Evolutionary conservation across 2,888 invertebrate genomes (phyloP), one percentile per base, ranked within the genome.

Genomic region (Orthonychiurus folsomi): DNA sequence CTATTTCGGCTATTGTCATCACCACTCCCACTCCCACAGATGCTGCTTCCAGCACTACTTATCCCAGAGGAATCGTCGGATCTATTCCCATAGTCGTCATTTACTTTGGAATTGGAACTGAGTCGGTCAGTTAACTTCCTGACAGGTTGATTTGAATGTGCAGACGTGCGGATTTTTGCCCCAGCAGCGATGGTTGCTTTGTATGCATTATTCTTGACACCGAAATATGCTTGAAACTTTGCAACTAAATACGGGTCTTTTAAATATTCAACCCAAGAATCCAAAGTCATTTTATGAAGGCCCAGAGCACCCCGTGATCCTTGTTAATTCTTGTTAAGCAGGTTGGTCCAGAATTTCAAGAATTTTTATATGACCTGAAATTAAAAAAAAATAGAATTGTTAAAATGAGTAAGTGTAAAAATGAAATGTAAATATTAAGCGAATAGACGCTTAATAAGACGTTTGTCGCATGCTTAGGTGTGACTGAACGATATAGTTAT

Each of bases 191-290:
- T n/a, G n/a, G n/a, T n/a, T n/a, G n/a, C n/a, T 12, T 48, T 15
- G n/a, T 48, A 48, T n/a, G 48, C 48, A 15, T 12, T 12, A 15
- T 9, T 20, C 1, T 80, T 80, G 26, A 91, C 83, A 63, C 90
- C 91, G 76, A 90, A 91, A 76, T 83, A 86, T 73, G 84, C 80
- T 77, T 92, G 92, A 74, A 91, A 85, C 76, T 83, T 82, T 24
- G 87, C 84, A 25, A 92, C 91, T 70, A 89, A 78, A 66, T 84
- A 77, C 5, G 91, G 87, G 75, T 86, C 85, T 76, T 87, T 86
- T 61, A 90, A 81, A 75, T 85, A 83, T 73, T 86, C 83, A 74
- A 89, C 71, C 56, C 58, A 60, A 21, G 18, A 23, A 5, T 9
- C n/a, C 21, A 12, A 60, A 3, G 21, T 23, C 50, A 50, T 59